Evolutionary conservation across 2,113 vertebrate genomes (phyloP), one percentile per base, ranked within the genome.

Genomic region (Xenopus borealis): DNA sequence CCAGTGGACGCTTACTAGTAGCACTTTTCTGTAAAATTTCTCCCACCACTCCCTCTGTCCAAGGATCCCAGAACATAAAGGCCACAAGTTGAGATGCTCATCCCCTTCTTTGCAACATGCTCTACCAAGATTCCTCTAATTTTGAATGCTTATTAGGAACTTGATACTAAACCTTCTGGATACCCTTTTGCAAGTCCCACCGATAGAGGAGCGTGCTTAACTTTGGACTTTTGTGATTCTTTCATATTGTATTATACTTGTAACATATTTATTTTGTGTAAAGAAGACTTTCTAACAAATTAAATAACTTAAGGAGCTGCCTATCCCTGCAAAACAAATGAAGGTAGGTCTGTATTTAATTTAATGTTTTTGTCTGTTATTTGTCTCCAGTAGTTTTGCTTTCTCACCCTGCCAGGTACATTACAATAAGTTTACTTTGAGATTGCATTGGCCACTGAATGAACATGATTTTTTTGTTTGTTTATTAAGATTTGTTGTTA

Each of bases 261-360:
- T 90, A 92, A 91, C 87, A 89, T 92, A 93, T 92, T 92, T 92
- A 93, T 92, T 93, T 93, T 93, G 86, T 91, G 91, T 87, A 92
- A 91, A 89, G 84, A 89, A 91, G 83, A 86, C 88, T 93, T 93
- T 91, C 84, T 92, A 92, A 88, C 88, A 87, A 62, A 83, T 82
- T 81, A 86, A 87, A 82, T 89, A 84, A 89, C 84, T 90, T 88
- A 89, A 91, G 91, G 62, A 72, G 88, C 86, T 88, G 86, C 86
- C 85, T 83, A 82, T 82, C 87, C 84, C 80, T 80, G 85, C 87
- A 87, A 89, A 89, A 87, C 76, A 89, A 87, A 87, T 80, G 83
- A 91, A 88, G 80, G 82, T 86, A 78, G 81, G 71, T 90, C 84
- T 82, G 20, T 86, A 82, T 85, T 90, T 81, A 82, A 50, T 50